Evolutionary conservation across 2,888 invertebrate genomes (phyloP).

Genomic region (Aplocera efformata): DNA sequence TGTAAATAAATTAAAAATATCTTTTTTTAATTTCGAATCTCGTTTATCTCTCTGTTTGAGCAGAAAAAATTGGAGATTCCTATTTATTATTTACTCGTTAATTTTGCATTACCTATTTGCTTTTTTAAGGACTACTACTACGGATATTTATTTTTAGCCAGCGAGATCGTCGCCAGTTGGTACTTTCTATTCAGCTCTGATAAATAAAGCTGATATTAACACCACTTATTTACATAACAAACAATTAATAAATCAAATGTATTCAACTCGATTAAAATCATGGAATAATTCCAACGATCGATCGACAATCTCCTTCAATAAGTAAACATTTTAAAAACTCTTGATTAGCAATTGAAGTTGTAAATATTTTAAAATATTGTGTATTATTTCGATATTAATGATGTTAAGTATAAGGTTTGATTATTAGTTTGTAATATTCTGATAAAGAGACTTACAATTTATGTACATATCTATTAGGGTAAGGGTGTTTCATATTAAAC

Average conservation of each 20-base stretch:
- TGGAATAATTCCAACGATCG: constrained; percentile 3
- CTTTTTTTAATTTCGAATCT: constrained; percentile 37
- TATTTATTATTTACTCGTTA: constrained; percentile 36
- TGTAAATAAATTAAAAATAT: constrained; percentile 42
- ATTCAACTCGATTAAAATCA: too few species aligned
- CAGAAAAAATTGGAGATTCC: constrained; percentile 39
- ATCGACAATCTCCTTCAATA: constrained; percentile 14
- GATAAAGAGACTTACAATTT: constrained; percentile 74
- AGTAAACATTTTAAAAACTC: constrained; percentile 33
- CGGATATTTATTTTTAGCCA: neutral
- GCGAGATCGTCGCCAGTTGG: constrained; percentile 2
- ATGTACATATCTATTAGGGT: constrained; percentile 78
- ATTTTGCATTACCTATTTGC: constrained; percentile 32
- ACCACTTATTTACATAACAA: too few species aligned
- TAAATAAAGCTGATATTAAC: too few species aligned
- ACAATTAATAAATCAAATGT: too few species aligned
- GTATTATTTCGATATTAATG: constrained; percentile 70
- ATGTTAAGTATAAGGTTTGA: constrained; percentile 71
- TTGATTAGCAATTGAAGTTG: constrained; percentile 62
- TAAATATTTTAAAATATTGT: constrained; percentile 75
- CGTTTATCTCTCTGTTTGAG: constrained; percentile 33
- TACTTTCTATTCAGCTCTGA: too few species aligned
- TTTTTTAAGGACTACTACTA: neutral
- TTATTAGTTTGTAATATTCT: constrained; percentile 65
- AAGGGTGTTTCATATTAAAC: constrained; percentile 52